phyloP scores from a whole-genome alignment of 2,113 vertebrate genomes.

The Chauna torquata region DNA sequence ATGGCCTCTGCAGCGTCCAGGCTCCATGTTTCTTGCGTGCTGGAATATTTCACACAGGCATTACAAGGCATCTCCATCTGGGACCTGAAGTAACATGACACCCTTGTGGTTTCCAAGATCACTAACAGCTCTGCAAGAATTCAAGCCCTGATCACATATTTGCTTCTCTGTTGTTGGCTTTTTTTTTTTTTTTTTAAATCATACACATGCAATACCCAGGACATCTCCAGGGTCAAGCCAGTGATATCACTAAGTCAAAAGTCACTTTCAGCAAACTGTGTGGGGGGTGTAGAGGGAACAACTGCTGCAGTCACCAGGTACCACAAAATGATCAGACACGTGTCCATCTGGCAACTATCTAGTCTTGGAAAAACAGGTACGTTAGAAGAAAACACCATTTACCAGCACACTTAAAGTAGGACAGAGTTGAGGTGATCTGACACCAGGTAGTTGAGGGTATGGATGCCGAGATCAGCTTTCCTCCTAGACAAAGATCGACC shows the following conservation, averaged over 20 bases:
- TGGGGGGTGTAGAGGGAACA: not conserved
- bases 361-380: not conserved
- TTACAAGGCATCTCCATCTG: not conserved
- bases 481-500: not conserved
- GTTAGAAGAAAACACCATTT: not conserved
- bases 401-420: not conserved
- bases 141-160: not conserved
- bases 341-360: not conserved
- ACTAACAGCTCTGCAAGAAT: not conserved
- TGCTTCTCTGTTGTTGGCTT: not conserved
- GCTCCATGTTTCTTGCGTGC: not conserved
- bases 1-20: not conserved
- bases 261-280: not conserved
- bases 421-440: not conserved
- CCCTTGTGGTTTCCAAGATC: not conserved
- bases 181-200: not conserved
- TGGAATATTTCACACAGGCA: not conserved
- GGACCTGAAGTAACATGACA: not conserved
- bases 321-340: not conserved
- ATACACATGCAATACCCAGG: not conserved
- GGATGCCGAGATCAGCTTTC: not conserved
- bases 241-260: not conserved
- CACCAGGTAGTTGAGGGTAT: not conserved
- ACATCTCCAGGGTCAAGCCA: not conserved
- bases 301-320: not conserved